Conservation (phyloP, 64 coral and sea anemone species). For the Actinia equina region DNA sequence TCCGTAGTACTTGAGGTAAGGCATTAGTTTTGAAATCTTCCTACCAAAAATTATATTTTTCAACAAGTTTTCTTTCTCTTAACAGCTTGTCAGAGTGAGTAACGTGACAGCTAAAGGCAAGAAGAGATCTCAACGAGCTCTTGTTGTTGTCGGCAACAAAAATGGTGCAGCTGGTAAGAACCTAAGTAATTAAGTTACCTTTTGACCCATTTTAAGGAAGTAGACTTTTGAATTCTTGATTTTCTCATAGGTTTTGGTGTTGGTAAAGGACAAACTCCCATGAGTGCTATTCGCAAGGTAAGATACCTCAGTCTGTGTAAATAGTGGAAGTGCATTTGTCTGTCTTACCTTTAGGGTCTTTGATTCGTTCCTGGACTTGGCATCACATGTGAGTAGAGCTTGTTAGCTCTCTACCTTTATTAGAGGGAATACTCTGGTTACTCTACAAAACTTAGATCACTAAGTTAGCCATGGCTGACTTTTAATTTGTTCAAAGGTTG, state of each 20-base stretch:
- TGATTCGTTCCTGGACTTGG: too few species aligned
- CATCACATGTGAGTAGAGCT: too few species aligned
- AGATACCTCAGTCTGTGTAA: neutral
- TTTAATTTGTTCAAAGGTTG: too few species aligned
- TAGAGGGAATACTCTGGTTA: too few species aligned
- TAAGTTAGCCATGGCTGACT: too few species aligned
- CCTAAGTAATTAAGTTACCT: neutral
- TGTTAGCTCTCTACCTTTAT: too few species aligned
- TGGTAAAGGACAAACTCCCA: conserved; percentile 77
- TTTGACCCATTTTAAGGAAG: neutral
- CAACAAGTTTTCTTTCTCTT: neutral
- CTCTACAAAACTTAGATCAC: too few species aligned
- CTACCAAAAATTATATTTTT: neutral
- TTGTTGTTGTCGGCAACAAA: conserved; percentile 89
- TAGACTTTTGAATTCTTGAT: neutral
- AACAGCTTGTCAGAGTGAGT: conserved; percentile 76
- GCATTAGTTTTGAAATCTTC: neutral
- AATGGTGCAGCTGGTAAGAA: conserved; percentile 87
- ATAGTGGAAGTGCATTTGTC: too few species aligned
- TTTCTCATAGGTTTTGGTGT: conserved; percentile 80
- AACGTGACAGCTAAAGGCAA: conserved; percentile 89
- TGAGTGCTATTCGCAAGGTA: conserved; percentile 89
- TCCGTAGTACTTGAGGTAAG: conserved; percentile 88
- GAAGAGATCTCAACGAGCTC: conserved; percentile 72
- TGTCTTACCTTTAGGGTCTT: too few species aligned